These are phyloP conservation scores for Sitta carolinensis DNA, from an alignment of 2,797 vertebrate genomes.

Conservation along the genomic window DNA sequence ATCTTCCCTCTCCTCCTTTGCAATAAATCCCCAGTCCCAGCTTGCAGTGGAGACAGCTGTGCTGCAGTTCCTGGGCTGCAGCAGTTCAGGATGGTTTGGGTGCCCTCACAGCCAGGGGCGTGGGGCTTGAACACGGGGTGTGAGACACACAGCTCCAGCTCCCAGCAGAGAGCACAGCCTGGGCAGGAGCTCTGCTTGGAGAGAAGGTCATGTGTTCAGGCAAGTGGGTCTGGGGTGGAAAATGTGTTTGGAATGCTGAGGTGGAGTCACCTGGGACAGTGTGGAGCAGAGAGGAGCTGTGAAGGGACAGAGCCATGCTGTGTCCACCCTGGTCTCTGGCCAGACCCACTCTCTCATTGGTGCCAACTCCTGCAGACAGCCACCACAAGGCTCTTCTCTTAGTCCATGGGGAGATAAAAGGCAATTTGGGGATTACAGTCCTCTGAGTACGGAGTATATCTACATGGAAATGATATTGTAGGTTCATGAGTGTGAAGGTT, in stretches of 20 bases:
- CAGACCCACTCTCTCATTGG: not conserved
- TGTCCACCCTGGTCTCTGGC: not conserved
- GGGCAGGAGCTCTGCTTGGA: not conserved
- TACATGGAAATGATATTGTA: not conserved
- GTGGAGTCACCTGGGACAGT: not conserved
- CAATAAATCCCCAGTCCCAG: not conserved
- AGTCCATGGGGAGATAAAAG: not conserved
- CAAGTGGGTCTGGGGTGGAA: not conserved
- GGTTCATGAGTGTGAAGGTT: not conserved
- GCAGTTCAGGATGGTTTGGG: not conserved
- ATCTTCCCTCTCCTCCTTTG: not conserved
- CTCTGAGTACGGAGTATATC: not conserved
- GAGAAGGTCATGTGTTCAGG: rapidly evolving
- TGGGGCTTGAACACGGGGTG: not conserved
- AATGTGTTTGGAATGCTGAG: not conserved
- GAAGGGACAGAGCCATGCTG: not conserved
- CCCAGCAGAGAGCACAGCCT: not conserved
- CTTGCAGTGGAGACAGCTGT: not conserved
- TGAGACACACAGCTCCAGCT: not conserved
- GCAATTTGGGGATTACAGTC: not conserved
- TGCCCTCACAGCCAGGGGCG: not conserved
- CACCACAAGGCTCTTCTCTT: not conserved
- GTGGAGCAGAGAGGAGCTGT: not conserved
- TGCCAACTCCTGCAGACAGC: not conserved
- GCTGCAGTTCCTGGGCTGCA: not conserved